Conservation (phyloP, 1,140 invertebrate genomes). For the Drosophila sproati region DNA sequence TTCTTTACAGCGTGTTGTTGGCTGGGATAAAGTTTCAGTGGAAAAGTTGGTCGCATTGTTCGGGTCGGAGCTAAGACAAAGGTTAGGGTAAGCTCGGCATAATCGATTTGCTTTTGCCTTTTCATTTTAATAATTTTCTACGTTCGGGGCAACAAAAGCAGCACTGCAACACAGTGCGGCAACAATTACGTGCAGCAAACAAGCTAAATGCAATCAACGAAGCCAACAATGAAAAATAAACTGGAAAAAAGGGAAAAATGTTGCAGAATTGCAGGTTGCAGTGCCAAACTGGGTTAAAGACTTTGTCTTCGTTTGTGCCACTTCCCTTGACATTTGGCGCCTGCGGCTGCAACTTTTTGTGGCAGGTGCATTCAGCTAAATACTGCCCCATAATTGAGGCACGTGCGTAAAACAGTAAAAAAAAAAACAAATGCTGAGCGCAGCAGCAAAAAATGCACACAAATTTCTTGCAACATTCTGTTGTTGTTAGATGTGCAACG, state of each 20-base stretch:
- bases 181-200: constrained; percentile 79
- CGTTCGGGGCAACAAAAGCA: constrained; percentile 35
- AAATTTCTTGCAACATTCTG: constrained; percentile 10
- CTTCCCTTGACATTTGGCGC: constrained; percentile 75
- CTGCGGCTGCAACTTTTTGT: constrained; percentile 43
- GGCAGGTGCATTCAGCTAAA: constrained; percentile 62
- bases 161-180: constrained; percentile 48
- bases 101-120: constrained; percentile 76
- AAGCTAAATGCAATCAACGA: constrained; percentile 67
- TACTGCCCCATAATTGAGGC: constrained; percentile 69
- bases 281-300: constrained; percentile 75
- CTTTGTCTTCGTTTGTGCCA: constrained; percentile 64
- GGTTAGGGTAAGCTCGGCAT: constrained; percentile 54
- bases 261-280: constrained; percentile 41
- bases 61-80: constrained; percentile 16
- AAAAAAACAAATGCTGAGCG: constrained; percentile 52
- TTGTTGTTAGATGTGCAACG: background rate
- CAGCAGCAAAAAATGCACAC: constrained; percentile 3
- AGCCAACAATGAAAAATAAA: constrained; percentile 21
- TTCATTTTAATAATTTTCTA: constrained; percentile 78
- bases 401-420: constrained; percentile 51
- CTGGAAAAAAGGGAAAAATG: background rate
- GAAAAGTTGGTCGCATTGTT: constrained; percentile 57
- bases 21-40: constrained; percentile 62
- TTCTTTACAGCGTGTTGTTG: background rate